Evolutionary conservation across 2,113 vertebrate genomes (phyloP).

Genomic region (Tachysurus vachellii): DNA sequence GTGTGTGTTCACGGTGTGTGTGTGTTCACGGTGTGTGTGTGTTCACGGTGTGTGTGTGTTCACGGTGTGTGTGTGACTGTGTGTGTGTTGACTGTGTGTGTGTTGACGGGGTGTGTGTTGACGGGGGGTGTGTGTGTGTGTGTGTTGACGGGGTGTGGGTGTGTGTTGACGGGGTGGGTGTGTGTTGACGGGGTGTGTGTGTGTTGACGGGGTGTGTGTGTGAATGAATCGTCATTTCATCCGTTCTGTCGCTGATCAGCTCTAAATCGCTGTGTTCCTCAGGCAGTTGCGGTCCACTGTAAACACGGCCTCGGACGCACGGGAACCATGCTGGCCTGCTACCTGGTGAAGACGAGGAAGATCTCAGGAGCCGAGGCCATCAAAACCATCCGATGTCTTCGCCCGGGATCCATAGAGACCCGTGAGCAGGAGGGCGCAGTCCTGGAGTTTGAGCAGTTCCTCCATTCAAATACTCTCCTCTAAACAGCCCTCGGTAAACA

Average conservation of each 20-base stretch:
- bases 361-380: conserved; percentile 68
- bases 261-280: not conserved
- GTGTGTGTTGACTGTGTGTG: too few relatives aligned
- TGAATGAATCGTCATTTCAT: not conserved
- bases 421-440: conserved; percentile 75
- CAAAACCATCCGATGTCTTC: conserved; percentile 70
- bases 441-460: conserved; percentile 70
- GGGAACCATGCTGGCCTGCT: conserved; percentile 84
- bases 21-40: too few relatives aligned
- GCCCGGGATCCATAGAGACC: conserved; percentile 80
- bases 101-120: too few relatives aligned
- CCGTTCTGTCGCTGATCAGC: not conserved
- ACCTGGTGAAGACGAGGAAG: conserved; percentile 67
- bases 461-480: not conserved
- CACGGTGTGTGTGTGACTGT: too few relatives aligned
- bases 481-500: not conserved
- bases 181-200: too few relatives aligned
- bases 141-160: too few relatives aligned
- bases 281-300: conserved; percentile 82
- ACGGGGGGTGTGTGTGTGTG: too few relatives aligned
- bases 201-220: too few relatives aligned
- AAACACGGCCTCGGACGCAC: conserved; percentile 77
- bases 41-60: too few relatives aligned
- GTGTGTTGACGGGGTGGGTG: too few relatives aligned
- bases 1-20: too few relatives aligned